Evolutionary conservation across 2,888 invertebrate species (phyloP), one percentile per base, ranked within the genome.

Genomic region (Autographa gamma): DNA sequence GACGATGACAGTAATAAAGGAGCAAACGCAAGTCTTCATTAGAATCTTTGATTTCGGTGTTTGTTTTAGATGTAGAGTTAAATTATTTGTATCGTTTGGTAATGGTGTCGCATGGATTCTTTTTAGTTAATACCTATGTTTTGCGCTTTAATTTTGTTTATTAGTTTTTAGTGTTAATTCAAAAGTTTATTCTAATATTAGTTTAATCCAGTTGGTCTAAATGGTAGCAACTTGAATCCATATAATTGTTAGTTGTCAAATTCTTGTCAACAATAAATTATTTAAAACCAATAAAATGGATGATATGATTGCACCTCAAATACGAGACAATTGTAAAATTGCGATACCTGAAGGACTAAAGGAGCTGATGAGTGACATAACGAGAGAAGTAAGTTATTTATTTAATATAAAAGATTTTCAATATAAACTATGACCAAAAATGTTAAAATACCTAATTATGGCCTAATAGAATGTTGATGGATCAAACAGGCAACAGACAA

Each of bases 301-400:
- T 6, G 85, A 91, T 82, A 86, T 92, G 75, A 63, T 91, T 6
- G 79, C 85, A 58, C 80, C 87, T 0, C 91, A 93, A 78, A 91
- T 93, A 66, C 74, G 74, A 2, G 85, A 89, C 0, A 88, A 81
- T 52, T 92, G 91, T 59, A 88, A 78, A 11, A 71, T 94, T 9
- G 89, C 89, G 8, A 88, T 97, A 32, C 98, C 97, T 0, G 96
- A 97, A 67, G 98, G 97, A 0, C 90, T 98, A 5, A 93, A 96
- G 8, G 97, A 98, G 85, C 89, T 98, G 60, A 97, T 97, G 93
- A 94, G 96, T 60, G 98, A 98, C 88, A 97, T 98, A 76, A 96
- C 97, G 0, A 96, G 97, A 75, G 97, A 98, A 93, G 97, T 97
- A 89, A 81, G 85, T 83, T 63, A 11, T 13, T 9, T 34, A 34